Conservation (phyloP, 2,797 vertebrate species). For the Pachyuromys duprasi region DNA sequence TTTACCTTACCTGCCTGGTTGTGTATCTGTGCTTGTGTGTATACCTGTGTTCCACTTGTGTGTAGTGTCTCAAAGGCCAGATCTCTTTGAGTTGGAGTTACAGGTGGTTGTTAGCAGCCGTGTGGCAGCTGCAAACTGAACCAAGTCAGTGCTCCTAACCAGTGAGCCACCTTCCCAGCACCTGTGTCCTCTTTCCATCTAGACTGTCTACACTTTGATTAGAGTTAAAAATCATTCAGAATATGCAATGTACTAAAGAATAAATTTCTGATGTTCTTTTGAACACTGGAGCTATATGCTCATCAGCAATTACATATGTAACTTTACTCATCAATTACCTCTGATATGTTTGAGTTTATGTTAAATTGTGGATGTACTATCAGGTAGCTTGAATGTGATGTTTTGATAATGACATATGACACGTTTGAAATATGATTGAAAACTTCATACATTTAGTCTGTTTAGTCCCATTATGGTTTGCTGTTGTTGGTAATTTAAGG, state of each 20-base stretch:
- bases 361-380: background rate
- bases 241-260: too few relatives aligned
- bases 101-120: background rate
- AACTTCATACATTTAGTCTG: background rate
- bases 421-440: background rate
- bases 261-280: background rate
- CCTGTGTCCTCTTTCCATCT: background rate
- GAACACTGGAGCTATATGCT: background rate
- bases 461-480: background rate
- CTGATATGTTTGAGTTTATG: background rate
- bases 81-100: background rate
- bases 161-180: background rate
- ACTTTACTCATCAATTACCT: background rate
- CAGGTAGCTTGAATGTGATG: background rate
- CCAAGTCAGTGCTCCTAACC: background rate
- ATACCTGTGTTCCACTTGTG: too few relatives aligned
- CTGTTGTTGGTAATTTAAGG: background rate
- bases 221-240: too few relatives aligned
- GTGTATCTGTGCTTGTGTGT: background rate
- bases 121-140: background rate
- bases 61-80: background rate
- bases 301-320: background rate
- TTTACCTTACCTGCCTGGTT: background rate
- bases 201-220: too few relatives aligned
- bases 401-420: background rate